phyloP scores from a whole-genome alignment of 2,113 vertebrate genomes.

The Chitala chitala region DNA sequence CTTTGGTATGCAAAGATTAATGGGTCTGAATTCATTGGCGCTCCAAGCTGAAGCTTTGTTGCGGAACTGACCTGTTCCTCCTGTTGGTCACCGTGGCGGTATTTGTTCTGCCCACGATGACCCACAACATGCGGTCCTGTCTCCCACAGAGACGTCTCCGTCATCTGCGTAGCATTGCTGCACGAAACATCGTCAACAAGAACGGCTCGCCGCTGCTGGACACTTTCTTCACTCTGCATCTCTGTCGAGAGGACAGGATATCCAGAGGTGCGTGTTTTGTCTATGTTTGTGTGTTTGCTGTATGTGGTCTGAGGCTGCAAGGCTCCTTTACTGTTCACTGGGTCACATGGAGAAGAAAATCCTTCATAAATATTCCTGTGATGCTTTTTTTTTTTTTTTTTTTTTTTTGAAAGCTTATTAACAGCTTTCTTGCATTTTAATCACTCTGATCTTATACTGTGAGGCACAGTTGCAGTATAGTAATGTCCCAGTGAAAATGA shows the following conservation, averaged over 20 bases:
- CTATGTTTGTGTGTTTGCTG: too few relatives aligned
- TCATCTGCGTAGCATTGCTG: constrained; percentile 90
- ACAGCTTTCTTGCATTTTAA: neutral
- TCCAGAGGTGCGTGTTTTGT: constrained; percentile 75
- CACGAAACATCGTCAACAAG: constrained; percentile 87
- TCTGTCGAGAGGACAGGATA: constrained; percentile 72
- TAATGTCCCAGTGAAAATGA: neutral
- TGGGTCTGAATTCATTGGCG: too few relatives aligned
- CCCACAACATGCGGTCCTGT: neutral
- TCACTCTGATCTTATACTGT: neutral
- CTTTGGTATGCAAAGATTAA: neutral
- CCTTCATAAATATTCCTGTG: neutral
- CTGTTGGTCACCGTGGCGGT: too few relatives aligned
- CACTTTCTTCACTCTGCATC: constrained; percentile 93
- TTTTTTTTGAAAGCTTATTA: neutral
- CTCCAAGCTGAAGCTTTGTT: constrained; percentile 3
- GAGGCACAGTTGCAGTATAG: neutral
- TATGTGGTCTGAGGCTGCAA: too few relatives aligned
- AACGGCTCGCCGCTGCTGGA: constrained; percentile 88
- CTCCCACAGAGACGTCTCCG: constrained; percentile 76
- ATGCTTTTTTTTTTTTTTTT: too few relatives aligned
- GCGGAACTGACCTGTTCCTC: too few relatives aligned
- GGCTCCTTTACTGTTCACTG: neutral
- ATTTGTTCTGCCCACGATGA: constrained; percentile 6
- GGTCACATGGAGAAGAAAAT: neutral